phyloP scores from a whole-genome alignment of 2,113 vertebrate species.

The Agelaius phoeniceus region DNA sequence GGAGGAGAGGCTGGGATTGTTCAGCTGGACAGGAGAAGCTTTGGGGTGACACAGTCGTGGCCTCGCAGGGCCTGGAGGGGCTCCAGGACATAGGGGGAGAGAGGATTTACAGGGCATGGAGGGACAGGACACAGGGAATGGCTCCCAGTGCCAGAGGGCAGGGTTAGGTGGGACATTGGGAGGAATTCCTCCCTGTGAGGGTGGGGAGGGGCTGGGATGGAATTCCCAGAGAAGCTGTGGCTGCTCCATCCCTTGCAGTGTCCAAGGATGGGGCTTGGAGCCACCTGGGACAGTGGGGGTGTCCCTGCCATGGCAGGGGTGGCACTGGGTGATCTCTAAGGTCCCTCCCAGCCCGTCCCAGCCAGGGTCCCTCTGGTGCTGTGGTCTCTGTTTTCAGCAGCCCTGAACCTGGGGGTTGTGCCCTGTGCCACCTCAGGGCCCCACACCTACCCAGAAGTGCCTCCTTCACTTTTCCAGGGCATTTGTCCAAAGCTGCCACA shows the following conservation, averaged over 20 bases:
- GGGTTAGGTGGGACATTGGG: rapidly evolving
- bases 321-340: neutral
- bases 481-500: neutral
- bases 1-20: neutral
- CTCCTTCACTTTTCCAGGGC: neutral
- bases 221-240: neutral
- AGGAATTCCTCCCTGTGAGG: neutral
- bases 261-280: neutral
- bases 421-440: neutral
- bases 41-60: rapidly evolving
- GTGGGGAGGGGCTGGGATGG: neutral
- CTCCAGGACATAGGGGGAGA: neutral
- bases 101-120: neutral
- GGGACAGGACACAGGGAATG: neutral
- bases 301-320: neutral
- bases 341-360: neutral
- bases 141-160: neutral
- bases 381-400: neutral
- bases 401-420: neutral
- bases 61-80: rapidly evolving
- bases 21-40: neutral
- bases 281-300: rapidly evolving
- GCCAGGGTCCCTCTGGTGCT: too few species aligned
- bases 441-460: neutral
- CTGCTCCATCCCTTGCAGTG: neutral